Evolutionary conservation across 2,888 invertebrate species (phyloP), one percentile per base, ranked within the genome.

Genomic region (Cerastis rubricosa): DNA sequence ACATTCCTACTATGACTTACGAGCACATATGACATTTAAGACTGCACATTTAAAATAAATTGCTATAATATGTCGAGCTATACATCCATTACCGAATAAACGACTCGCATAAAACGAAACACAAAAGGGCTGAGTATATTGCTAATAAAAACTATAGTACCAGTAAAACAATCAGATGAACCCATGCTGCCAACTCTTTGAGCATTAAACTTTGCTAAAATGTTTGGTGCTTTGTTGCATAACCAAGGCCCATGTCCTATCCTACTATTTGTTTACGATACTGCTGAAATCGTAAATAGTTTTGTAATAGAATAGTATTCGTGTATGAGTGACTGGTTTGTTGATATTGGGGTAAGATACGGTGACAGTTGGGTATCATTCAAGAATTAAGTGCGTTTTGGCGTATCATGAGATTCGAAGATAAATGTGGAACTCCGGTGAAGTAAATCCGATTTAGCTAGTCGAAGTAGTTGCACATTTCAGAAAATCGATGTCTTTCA

Each of bases 171-270:
- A 92, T 90, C 87, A 86, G 87, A 83, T 78, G 79, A 78, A 83
- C 78, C 81, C 80, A 67, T 78, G 87, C 79, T 93, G 93, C 93
- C 93, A 93, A 93, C 90, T 90, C 90, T 87, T 87, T 86, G 87
- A 83, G 86, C 87, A 89, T 86, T 88, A 89, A 90, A 89, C 88
- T 89, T 91, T 90, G 88, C 80, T 86, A 69, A 69, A 65, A 69
- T 64, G 54, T 47, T 69, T 78, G 66, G 69, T 85, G 54, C 47
- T 72, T 71, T 85, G 59, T 83, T 74, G 51, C 85, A 81, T 81
- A 81, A 70, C 71, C 76, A n/a, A 80, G 63, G 70, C 64, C 64
- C 76, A 43, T 71, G 67, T 43, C 66, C 63, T 74, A 57, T 71
- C 47, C 63, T 74, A 70, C 66, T 75, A 73, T 83, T 84, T 83